Evolutionary conservation across 2,888 invertebrate species (phyloP), one percentile per base, ranked within the genome.

Genomic region (Liopterus haemorrhoidalis): DNA sequence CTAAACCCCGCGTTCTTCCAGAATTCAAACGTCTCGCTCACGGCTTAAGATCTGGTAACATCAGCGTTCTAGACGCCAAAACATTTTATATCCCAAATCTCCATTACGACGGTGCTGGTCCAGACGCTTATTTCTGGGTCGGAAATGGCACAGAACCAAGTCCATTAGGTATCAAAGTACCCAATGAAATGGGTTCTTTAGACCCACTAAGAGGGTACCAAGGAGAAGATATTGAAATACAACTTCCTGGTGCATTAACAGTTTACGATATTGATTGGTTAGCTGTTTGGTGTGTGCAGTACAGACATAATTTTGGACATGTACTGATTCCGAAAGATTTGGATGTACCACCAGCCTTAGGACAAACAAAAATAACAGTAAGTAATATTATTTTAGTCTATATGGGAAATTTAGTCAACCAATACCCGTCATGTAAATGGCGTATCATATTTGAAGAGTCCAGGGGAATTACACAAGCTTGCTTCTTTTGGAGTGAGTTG

Each of bases 81-180:
- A 92, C 93, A 0, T 84, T 93, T 68, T 86, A 86, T 68, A 91
- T 93, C 53, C 91, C 92, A 5, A 91, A 92, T 70, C 70, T 93
- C 55, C 90, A 91, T 61, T 93, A 92, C 62, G 92, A 93, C 59
- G 92, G 92, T 20, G 85, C 83, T 1, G 92, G 90, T 0, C 91
- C 91, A 1, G 92, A 92, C 63, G 91, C 92, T 1, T 92, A 89
- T 68, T 93, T 93, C 69, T 91, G 89, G 87, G 91, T 91, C n/a
- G 92, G 93, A 11, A 90, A 82, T 57, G 92, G 91, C 3, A 71
- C 80, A 0, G 85, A 87, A 54, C 90, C 91, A 0, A 81, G 78
- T 57, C 73, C 83, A 12, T 81, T 82, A 67, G 92, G 92, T 19
- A 81, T 82, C 55, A 92, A 91, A 74, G 85, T 91, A 1, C 90